Evolutionary conservation across 2,888 invertebrate genomes (phyloP), one percentile per base, ranked within the genome.

Genomic region (Spodoptera exigua): DNA sequence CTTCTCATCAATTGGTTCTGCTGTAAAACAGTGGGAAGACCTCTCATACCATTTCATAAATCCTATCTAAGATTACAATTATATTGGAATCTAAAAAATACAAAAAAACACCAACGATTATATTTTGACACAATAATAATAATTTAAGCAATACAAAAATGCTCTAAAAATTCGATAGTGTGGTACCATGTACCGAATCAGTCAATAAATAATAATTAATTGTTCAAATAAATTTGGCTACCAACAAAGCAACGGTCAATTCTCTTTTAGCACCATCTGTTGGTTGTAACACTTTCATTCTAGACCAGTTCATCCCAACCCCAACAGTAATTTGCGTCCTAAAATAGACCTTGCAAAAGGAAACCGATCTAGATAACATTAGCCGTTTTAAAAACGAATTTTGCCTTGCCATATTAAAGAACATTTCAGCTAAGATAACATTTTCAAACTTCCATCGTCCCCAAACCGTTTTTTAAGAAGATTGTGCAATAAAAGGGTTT

Each of bases 111-210:
- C 40, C 43, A 45, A 67, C 52, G 18, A 53, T n/a, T n/a, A n/a
- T n/a, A n/a, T 21, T 61, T 62, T 67, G 46, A 56, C 70, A 67
- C 66, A 54, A 69, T 62, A 16, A n/a, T 43, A 32, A 58, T 35
- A 41, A 51, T 49, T 46, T 47, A 36, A 46, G 35, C 73, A 59
- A 51, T 58, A 61, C 34, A 68, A 39, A 27, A 69, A 79, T 72
- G 70, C 59, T 75, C 65, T 76, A 81, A 61, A 81, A 83, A 84
- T 81, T 84, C 81, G 81, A 73, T 82, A 74, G 60, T 74, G 74
- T 76, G 66, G 77, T 76, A 83, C 80, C 61, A 56, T 45, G 73
- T 74, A 66, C 70, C 68, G 48, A 54, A 52, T 79, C 76, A 81
- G 78, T 78, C 80, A 70, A 60, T 58, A 59, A 69, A 60, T 16